phyloP scores from a whole-genome alignment of 2,797 vertebrate genomes.

The Cynodonichthys magdalenae region DNA sequence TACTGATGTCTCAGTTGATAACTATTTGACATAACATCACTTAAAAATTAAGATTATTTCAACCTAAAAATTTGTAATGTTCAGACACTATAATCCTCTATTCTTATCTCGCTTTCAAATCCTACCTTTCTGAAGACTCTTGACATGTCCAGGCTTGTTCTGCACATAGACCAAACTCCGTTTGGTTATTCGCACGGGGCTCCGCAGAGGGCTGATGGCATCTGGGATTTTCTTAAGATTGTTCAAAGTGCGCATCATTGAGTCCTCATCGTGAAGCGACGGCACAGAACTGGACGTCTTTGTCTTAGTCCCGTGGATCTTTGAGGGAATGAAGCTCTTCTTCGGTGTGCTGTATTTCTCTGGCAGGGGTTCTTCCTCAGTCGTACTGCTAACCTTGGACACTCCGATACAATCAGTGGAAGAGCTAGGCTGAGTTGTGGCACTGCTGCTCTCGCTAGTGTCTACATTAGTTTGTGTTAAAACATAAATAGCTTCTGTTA shows the following conservation, averaged over 20 bases:
- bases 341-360: constrained; percentile 44
- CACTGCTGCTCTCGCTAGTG: not conserved
- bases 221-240: constrained; percentile 89
- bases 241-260: constrained; percentile 90
- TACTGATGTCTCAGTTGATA: no score
- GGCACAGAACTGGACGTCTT: constrained; percentile 60
- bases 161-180: constrained; percentile 77
- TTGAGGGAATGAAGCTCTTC: constrained; percentile 62
- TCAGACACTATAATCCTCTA: not conserved
- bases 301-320: constrained; percentile 46
- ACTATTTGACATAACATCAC: no score
- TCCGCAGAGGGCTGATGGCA: constrained; percentile 92
- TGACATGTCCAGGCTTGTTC: constrained; percentile 82
- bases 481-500: constrained; percentile 60
- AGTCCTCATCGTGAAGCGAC: constrained; percentile 87
- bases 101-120: not conserved
- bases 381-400: constrained; percentile 68
- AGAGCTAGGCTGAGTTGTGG: constrained; percentile 20
- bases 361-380: constrained; percentile 34
- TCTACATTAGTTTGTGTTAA: constrained; percentile 47
- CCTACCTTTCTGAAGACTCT: constrained; percentile 88
- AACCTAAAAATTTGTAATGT: no score
- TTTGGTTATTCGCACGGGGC: constrained; percentile 84
- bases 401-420: constrained; percentile 37
- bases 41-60: no score